phyloP scores from a whole-genome alignment of 2,113 vertebrate genomes.

The Erythrocercus mccallii region DNA sequence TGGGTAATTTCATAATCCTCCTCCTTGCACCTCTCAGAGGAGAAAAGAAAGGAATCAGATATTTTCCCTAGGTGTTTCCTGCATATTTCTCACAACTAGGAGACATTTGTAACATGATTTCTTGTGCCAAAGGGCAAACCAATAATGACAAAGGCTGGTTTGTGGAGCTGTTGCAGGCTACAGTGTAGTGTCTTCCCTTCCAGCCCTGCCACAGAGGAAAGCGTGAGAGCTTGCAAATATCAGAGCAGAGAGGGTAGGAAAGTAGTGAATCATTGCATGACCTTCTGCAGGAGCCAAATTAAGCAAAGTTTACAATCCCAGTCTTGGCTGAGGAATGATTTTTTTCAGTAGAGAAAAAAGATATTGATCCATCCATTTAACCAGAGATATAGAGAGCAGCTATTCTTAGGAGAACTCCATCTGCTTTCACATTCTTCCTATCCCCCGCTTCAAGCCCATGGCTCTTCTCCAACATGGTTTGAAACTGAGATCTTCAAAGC shows the following conservation, averaged over 20 bases:
- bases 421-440: not conserved
- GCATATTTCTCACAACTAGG: not conserved
- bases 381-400: not conserved
- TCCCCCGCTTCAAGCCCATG: not conserved
- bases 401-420: not conserved
- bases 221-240: not conserved
- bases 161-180: not conserved
- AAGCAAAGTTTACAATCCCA: not conserved
- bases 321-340: not conserved
- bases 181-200: not conserved
- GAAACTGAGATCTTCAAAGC: not conserved
- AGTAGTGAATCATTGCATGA: not conserved
- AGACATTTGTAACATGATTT: not conserved
- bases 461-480: not conserved
- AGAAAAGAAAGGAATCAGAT: rapidly evolving
- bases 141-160: not conserved
- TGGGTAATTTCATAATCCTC: not conserved
- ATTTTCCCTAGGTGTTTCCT: not conserved
- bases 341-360: not conserved
- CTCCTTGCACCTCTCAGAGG: not conserved
- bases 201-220: not conserved
- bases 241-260: not conserved
- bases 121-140: not conserved
- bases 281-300: not conserved
- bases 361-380: not conserved